phyloP scores from a whole-genome alignment of 2,113 vertebrate species.

The Syngnathoides biaculeatus region DNA sequence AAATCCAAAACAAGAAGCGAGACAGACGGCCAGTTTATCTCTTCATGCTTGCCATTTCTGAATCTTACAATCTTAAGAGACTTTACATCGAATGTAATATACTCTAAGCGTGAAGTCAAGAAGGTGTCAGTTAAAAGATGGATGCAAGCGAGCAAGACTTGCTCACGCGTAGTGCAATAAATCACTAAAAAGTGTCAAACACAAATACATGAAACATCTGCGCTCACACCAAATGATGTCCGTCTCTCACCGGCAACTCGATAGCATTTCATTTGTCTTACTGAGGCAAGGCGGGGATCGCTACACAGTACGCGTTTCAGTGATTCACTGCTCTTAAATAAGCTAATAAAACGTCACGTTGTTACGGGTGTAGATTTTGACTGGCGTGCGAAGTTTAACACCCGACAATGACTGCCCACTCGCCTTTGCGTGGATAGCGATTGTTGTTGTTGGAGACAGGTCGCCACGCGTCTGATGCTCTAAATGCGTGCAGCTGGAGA shows the following conservation, averaged over 20 bases:
- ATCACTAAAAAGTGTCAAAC: constrained; percentile 11
- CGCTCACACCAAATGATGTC: background rate
- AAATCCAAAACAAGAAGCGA: too few relatives aligned
- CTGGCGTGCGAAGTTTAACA: background rate
- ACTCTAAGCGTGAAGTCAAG: background rate
- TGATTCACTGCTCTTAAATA: background rate
- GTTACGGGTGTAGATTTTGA: background rate
- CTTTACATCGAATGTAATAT: constrained; percentile 2
- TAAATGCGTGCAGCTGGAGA: background rate
- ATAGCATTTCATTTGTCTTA: constrained; percentile 4
- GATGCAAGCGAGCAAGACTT: constrained; percentile 20
- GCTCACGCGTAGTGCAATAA: constrained; percentile 40
- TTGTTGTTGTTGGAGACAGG: background rate
- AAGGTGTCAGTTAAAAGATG: constrained; percentile 19
- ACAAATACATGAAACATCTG: background rate
- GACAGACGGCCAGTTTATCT: too few relatives aligned
- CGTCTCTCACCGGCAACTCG: background rate
- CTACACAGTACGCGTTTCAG: background rate
- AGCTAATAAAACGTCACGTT: background rate
- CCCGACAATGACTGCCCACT: background rate
- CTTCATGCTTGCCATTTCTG: too few relatives aligned
- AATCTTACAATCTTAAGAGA: too few relatives aligned
- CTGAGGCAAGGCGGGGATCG: background rate
- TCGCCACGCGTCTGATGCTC: background rate
- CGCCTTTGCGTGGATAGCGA: background rate